Base-by-base conservation (phyloP, 1,140 invertebrate genomes). In the Nautilus pompilius region DNA sequence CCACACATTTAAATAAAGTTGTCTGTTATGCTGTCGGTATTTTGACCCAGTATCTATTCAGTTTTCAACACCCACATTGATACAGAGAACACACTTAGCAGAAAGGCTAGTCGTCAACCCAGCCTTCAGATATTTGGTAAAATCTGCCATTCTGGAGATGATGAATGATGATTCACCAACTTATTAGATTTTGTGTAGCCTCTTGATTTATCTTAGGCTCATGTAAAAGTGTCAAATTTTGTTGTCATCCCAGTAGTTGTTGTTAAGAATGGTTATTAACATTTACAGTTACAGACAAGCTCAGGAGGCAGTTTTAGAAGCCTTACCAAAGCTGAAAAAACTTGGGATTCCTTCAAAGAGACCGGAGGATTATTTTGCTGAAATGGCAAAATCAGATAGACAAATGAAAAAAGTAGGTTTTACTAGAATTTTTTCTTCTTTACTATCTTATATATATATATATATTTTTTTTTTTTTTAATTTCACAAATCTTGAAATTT, bases 301-400 rank as follows among this genome's bases (percentile, higher is more conserved):
- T 3, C 95, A 98, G 76, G 86, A 88, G 32, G 89, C 93, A 17
- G 91, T 93, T 6, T 68, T 95, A 2, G 88, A 92, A 71, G 91
- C 88, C 2, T 86, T 98, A 20, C 85, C 87, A 26, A 85, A 86
- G 56, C 80, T 98, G 4, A 89, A 93, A 53, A 87, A 88, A 65
- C 75, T 94, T 3, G 88, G 87, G 26, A 85, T 97, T 41, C 84
- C 87, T 0, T 96, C 93, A 0, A 90, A 88, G 75, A 86, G 93
- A 61, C 97, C 97, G 0, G 90, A 93, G 32, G 96, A 99, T 84
- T 99, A 97, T 83, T 99, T 97, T 85, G 97, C 96, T 0, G 92
- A 99, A 86, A 99, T 99, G 97, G 93, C 93, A 2, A 99, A 99
- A 81, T 87, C 92, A 54, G 97, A 99, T 84, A 87, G 88, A 45